phyloP scores from a whole-genome alignment of 2,113 vertebrate genomes.

The Lepus timidus region DNA sequence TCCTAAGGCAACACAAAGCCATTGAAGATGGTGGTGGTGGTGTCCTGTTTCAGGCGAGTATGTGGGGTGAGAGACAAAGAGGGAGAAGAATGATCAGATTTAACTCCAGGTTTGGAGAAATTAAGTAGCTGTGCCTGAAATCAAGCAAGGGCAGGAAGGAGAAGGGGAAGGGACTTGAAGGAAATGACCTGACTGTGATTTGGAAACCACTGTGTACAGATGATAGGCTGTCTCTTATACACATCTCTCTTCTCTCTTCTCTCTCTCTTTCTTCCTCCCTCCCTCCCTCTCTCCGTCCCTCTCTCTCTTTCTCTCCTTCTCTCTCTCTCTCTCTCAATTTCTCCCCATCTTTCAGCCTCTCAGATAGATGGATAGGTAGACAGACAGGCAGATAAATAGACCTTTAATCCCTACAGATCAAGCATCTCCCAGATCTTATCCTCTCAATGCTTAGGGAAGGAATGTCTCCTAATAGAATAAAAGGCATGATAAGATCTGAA shows the following conservation, averaged over 20 bases:
- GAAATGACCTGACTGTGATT: background rate
- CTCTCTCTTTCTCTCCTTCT: too few species aligned
- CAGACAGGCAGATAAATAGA: too few species aligned
- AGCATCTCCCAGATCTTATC: background rate
- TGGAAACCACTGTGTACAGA: background rate
- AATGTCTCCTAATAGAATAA: background rate
- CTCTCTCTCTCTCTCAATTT: too few species aligned
- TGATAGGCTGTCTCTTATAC: too few species aligned
- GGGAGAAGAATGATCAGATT: background rate
- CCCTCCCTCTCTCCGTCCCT: too few species aligned
- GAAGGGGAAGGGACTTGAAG: background rate
- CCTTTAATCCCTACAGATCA: background rate
- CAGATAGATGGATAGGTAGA: too few species aligned
- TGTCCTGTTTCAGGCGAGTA: background rate
- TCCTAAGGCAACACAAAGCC: background rate
- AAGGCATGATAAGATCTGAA: background rate
- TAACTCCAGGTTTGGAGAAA: conserved; percentile 38
- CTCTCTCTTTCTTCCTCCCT: too few species aligned
- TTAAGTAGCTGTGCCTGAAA: background rate
- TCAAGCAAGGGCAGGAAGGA: too few species aligned
- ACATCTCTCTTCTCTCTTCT: too few species aligned
- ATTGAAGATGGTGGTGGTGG: background rate
- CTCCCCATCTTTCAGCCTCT: too few species aligned
- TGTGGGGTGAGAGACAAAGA: background rate
- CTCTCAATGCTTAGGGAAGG: background rate